These are phyloP conservation scores for Bergia sp. DNA, from an alignment of 92 coral and sea anemone genomes.

Conservation along the genomic window DNA sequence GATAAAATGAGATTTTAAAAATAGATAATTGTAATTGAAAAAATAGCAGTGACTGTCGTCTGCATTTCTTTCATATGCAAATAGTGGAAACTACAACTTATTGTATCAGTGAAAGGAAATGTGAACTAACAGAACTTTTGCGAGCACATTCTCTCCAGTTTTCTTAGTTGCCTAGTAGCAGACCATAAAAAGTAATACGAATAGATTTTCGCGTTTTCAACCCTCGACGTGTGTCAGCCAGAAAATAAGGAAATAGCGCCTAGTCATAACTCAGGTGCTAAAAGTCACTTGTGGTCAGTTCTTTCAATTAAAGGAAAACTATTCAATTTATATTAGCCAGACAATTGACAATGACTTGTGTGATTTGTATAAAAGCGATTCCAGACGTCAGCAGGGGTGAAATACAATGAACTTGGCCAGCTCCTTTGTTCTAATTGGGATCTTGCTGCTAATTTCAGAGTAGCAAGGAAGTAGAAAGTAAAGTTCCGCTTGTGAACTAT, in stretches of 20 bases:
- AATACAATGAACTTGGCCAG: neutral
- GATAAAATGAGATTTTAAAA: neutral
- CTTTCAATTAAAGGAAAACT: neutral
- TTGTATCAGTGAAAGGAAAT: neutral
- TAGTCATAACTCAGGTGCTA: neutral
- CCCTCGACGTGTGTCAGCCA: neutral
- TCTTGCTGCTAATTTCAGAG: neutral
- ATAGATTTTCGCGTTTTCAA: too few relatives aligned
- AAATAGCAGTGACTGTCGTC: neutral
- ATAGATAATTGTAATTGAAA: too few relatives aligned
- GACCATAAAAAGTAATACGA: too few relatives aligned
- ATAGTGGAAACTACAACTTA: neutral
- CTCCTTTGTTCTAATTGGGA: neutral
- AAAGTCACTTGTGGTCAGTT: neutral
- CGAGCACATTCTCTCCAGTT: neutral
- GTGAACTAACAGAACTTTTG: neutral
- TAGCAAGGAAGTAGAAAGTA: neutral
- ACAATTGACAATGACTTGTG: neutral
- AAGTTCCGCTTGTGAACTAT: too few relatives aligned
- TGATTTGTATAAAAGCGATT: neutral
- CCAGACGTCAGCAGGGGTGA: neutral
- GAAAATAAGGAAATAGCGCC: neutral
- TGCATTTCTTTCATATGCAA: neutral
- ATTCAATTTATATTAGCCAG: neutral
- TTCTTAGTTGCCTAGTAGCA: neutral